Conservation (phyloP, 2,113 vertebrate genomes). For the Choloepus hoffmanni region DNA sequence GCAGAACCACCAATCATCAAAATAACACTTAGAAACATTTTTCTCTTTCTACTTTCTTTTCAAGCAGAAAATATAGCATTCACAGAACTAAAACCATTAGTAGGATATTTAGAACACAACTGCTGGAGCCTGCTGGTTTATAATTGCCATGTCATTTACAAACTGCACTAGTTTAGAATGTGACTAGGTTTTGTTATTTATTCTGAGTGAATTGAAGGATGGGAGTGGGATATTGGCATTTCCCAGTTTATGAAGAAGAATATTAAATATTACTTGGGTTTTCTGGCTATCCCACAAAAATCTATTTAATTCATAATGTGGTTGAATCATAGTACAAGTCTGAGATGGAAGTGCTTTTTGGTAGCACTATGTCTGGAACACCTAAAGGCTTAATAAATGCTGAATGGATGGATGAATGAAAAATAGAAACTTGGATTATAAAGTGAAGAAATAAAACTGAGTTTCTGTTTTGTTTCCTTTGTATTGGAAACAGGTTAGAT, state of each 20-base stretch:
- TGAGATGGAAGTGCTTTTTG: not conserved
- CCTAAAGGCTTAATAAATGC: not conserved
- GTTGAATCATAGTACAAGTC: constrained; percentile 2
- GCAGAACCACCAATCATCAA: not conserved
- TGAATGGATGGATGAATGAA: not conserved
- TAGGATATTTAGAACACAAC: not conserved
- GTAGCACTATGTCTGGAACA: not conserved
- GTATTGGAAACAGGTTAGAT: not conserved
- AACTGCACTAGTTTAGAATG: not conserved
- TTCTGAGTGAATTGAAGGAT: not conserved
- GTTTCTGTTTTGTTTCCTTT: not conserved
- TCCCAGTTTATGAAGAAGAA: not conserved
- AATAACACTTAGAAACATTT: not conserved
- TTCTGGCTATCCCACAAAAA: not conserved
- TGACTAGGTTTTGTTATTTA: not conserved
- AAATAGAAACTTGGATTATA: not conserved
- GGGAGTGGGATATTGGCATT: not conserved
- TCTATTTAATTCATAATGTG: constrained; percentile 24
- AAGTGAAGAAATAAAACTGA: not conserved
- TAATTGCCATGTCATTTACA: not conserved
- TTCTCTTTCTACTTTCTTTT: constrained; percentile 9
- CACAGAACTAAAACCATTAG: not conserved
- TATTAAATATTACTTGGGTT: constrained; percentile 26
- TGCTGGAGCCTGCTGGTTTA: not conserved
- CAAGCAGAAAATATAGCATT: not conserved